A percentile compares a stretch with the other conserved stretches of the same genome.
phyloP scores from a whole-genome alignment of 2,888 invertebrate species.

The Dolichomitus sp. region DNA sequence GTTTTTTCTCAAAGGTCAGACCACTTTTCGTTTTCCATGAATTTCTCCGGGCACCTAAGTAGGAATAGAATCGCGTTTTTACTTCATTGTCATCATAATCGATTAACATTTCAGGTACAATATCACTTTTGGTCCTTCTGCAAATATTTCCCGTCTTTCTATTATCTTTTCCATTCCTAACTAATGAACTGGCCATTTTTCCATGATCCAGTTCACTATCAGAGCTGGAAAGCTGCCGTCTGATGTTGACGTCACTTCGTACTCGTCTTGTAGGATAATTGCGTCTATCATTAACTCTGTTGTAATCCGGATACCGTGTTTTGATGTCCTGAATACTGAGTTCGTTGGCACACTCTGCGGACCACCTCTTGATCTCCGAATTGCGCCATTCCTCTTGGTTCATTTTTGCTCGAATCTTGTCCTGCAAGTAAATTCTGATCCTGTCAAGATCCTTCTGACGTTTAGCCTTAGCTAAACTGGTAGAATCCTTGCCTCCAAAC shows the following conservation, averaged over 20 bases:
- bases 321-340: slow-evolving; percentile 67
- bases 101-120: slow-evolving; percentile 57
- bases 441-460: slow-evolving; percentile 72
- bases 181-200: not conserved
- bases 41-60: slow-evolving; percentile 32
- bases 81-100: slow-evolving; percentile 52
- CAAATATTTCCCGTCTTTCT: slow-evolving; percentile 6
- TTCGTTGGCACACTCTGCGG: slow-evolving; percentile 46
- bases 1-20: slow-evolving; percentile 59
- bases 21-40: slow-evolving; percentile 59
- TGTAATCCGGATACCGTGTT: slow-evolving; percentile 75
- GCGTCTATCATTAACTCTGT: slow-evolving; percentile 53
- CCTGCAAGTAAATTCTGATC: slow-evolving; percentile 74
- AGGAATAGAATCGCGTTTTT: slow-evolving; percentile 57
- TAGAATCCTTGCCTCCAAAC: slow-evolving; percentile 22
- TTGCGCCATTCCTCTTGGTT: slow-evolving; percentile 68
- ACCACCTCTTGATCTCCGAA: slow-evolving; percentile 15
- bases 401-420: slow-evolving; percentile 78
- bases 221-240: slow-evolving; percentile 36
- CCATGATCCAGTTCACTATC: slow-evolving; percentile 43
- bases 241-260: slow-evolving; percentile 78
- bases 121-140: slow-evolving; percentile 59
- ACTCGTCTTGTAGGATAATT: slow-evolving; percentile 77
- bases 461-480: slow-evolving; percentile 14
- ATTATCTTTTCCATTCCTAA: not conserved